phyloP scores from a whole-genome alignment of 1,140 invertebrate species.

The Andricus grossulariae region DNA sequence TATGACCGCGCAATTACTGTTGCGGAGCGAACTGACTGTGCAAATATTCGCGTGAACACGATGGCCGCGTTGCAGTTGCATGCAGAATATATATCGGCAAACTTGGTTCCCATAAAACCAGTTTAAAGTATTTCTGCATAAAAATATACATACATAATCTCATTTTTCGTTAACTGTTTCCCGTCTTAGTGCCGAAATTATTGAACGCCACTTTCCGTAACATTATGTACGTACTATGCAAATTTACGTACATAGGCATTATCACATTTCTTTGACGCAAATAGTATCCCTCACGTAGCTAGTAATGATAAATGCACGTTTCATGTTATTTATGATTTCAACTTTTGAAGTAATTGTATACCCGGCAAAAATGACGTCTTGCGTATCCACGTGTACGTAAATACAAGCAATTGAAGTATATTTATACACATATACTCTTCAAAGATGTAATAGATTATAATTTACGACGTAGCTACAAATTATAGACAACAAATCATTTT shows the following conservation, averaged over 20 bases:
- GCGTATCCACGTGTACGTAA: no score
- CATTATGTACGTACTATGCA: background rate
- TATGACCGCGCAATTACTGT: constrained; percentile 29
- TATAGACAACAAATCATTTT: no score
- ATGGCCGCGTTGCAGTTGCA: background rate
- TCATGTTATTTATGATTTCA: background rate
- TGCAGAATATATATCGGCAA: constrained; percentile 2
- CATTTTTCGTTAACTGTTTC: background rate
- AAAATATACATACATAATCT: background rate
- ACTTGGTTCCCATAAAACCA: constrained; percentile 19
- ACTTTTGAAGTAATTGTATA: background rate
- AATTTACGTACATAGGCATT: background rate
- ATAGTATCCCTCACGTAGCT: constrained; percentile 5
- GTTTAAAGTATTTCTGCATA: constrained; percentile 14
- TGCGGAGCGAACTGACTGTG: constrained; percentile 3
- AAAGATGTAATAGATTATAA: no score
- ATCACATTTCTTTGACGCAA: background rate
- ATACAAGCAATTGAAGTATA: no score
- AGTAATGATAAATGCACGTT: constrained; percentile 1
- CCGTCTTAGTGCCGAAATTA: constrained; percentile 19
- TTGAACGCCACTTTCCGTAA: constrained; percentile 7
- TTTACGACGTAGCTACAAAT: no score
- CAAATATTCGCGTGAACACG: constrained; percentile 26
- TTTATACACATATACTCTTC: no score
- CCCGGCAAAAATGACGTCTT: background rate